A percentile compares a stretch with the other conserved stretches of the same genome.
These are phyloP conservation scores for Balaenoptera acutorostrata DNA, from an alignment of 2,113 vertebrate species.

Conservation along the genomic window DNA sequence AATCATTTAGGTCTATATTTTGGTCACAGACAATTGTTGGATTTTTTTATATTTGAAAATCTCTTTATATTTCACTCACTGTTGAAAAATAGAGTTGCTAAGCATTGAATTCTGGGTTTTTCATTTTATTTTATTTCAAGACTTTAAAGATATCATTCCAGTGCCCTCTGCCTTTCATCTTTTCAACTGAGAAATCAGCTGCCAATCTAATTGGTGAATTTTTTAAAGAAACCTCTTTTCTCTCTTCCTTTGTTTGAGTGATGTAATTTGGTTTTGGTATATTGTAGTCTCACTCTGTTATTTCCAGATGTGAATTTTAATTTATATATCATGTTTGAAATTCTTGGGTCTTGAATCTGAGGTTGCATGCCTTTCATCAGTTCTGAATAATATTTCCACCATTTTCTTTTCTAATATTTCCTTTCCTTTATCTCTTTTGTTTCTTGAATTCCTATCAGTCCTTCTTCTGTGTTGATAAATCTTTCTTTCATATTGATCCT, in stretches of 20 bases:
- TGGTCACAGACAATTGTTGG: neutral
- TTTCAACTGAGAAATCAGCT: neutral
- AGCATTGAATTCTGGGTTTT: neutral
- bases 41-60: neutral
- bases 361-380: neutral
- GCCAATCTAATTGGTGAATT: neutral
- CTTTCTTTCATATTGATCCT: neutral
- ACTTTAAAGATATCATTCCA: neutral
- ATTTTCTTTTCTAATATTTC: neutral
- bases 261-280: neutral
- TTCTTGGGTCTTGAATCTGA: neutral
- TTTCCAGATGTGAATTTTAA: neutral
- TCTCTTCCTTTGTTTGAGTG: neutral
- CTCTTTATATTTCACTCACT: neutral
- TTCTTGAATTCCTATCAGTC: neutral
- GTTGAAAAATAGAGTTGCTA: neutral
- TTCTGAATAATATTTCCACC: neutral
- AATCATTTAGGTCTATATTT: neutral
- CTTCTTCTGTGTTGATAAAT: neutral
- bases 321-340: neutral
- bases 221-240: neutral
- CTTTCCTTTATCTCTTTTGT: neutral
- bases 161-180: neutral
- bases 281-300: neutral
- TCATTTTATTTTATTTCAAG: neutral